These are phyloP conservation scores for Yasuhikotakia modesta DNA, from an alignment of 2,797 vertebrate genomes.

Conservation along the genomic window DNA sequence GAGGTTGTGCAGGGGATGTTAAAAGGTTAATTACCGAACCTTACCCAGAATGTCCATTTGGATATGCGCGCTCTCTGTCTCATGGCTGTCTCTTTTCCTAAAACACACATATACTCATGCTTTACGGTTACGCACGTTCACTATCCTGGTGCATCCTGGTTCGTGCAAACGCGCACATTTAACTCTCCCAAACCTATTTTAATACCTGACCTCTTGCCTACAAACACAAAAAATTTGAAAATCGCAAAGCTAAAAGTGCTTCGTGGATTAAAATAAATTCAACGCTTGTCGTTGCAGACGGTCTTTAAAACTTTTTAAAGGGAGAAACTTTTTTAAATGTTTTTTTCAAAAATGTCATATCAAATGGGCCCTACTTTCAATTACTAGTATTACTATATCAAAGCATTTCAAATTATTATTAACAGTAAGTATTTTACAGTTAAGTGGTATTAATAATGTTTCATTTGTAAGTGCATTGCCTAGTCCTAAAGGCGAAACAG, in stretches of 20 bases:
- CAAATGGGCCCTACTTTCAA: background rate
- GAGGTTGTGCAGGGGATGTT: conserved; percentile 54
- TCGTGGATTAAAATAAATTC: background rate
- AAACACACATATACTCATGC: conserved; percentile 35
- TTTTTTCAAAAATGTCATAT: no score
- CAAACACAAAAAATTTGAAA: conserved; percentile 17
- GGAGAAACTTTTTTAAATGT: background rate
- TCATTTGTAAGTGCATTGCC: background rate
- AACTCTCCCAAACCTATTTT: conserved; percentile 19
- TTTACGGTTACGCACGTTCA: conserved; percentile 1
- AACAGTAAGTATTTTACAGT: background rate
- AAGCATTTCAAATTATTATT: conserved; percentile 3
- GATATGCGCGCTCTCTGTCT: conserved; percentile 46
- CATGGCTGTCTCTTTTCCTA: conserved; percentile 12
- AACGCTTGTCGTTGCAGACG: background rate
- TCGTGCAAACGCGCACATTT: conserved; percentile 3
- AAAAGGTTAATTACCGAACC: conserved; percentile 67
- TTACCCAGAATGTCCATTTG: conserved; percentile 65
- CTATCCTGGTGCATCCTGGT: background rate
- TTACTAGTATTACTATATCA: background rate
- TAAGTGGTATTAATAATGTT: background rate
- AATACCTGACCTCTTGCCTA: conserved; percentile 23
- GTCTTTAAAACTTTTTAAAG: conserved; percentile 6
- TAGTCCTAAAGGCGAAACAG: background rate
- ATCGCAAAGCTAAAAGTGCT: background rate